Evolutionary conservation across 2,113 vertebrate genomes (phyloP).

Genomic region (Steatornis caripensis): DNA sequence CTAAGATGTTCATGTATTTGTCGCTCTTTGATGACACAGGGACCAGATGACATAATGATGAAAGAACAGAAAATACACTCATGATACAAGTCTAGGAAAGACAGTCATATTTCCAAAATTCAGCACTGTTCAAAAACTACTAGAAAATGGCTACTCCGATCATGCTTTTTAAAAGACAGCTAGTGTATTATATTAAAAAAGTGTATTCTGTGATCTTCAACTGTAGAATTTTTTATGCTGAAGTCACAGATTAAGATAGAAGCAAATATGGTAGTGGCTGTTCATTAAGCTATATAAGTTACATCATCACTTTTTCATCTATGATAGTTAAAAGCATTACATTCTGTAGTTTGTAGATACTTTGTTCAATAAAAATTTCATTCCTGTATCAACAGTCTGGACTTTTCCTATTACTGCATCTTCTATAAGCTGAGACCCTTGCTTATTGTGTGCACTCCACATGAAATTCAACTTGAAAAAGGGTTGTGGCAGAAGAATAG

Average conservation of each 20-base stretch:
- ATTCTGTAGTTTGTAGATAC: not conserved
- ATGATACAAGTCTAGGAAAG: not conserved
- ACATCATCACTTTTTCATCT: not conserved
- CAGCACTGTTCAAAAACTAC: not conserved
- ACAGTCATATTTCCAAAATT: not conserved
- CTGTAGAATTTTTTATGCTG: not conserved
- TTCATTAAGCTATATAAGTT: not conserved
- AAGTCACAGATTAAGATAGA: not conserved
- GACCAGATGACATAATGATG: rapidly evolving
- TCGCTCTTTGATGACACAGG: not conserved
- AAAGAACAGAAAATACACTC: not conserved
- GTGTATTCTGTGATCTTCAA: not conserved
- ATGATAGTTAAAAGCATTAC: not conserved
- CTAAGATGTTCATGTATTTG: not conserved
- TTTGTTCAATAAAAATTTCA: not conserved
- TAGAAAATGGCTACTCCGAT: not conserved
- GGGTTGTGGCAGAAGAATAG: not conserved
- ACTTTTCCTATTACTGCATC: not conserved
- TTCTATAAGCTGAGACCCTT: not conserved
- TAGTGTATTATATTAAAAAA: not conserved
- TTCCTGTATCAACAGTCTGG: not conserved
- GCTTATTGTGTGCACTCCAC: not conserved
- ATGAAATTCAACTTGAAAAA: not conserved
- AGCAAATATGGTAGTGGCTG: not conserved
- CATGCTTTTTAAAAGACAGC: not conserved